These are phyloP conservation scores for Hylaeus anthracinus DNA, from an alignment of 1,140 invertebrate genomes.

Conservation along the genomic window DNA sequence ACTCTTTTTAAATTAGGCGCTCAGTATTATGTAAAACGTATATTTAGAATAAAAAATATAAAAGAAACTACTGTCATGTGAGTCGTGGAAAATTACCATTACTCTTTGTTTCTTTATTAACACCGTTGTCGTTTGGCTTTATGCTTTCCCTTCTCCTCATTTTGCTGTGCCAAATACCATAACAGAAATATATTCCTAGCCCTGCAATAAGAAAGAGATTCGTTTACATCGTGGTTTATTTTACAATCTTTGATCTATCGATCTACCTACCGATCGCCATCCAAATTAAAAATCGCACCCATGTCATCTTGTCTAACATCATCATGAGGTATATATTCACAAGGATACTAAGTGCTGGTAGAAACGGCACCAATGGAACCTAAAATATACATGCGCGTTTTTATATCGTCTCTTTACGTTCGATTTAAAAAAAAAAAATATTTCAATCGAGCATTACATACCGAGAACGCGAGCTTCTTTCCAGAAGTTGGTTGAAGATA, in stretches of 20 bases:
- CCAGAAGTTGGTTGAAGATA: constrained; percentile 83
- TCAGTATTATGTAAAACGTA: not conserved
- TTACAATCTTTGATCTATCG: not conserved
- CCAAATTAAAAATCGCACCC: constrained; percentile 86
- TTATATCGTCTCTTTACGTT: no score
- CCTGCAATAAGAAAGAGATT: constrained; percentile 45
- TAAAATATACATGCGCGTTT: constrained; percentile 52
- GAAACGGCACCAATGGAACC: constrained; percentile 86
- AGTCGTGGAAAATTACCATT: not conserved
- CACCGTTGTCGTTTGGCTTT: not conserved
- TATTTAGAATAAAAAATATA: not conserved
- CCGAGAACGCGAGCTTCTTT: constrained; percentile 72
- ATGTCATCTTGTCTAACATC: constrained; percentile 84
- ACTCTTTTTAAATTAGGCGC: constrained; percentile 23
- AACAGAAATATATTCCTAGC: constrained; percentile 68
- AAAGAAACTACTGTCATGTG: constrained; percentile 14
- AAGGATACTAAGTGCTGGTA: constrained; percentile 85
- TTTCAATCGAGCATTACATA: constrained; percentile 35
- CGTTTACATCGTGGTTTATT: not conserved
- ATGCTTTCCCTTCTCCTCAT: constrained; percentile 2
- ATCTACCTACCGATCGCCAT: constrained; percentile 72
- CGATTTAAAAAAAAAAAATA: no score
- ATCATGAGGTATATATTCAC: constrained; percentile 87
- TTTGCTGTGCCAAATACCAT: constrained; percentile 68
- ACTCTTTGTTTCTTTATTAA: not conserved